These are phyloP conservation scores for Drosophila birchii DNA, from an alignment of 2,888 invertebrate species.

Conservation along the genomic window DNA sequence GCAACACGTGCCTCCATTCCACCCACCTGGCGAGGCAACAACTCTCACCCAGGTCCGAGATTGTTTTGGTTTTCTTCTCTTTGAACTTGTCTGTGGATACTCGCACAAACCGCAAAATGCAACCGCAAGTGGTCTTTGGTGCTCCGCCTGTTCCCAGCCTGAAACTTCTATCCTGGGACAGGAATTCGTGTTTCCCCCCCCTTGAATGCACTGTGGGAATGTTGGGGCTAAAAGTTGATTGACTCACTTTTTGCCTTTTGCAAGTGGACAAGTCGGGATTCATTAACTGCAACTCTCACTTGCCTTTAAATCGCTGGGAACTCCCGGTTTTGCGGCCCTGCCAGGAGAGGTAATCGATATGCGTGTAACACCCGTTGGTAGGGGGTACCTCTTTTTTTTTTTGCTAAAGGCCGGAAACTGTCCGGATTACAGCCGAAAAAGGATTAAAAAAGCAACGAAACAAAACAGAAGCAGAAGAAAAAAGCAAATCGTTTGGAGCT, in stretches of 20 bases:
- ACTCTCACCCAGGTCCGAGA: conserved; percentile 60
- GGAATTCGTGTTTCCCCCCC: conserved; percentile 37
- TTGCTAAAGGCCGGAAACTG: conserved; percentile 61
- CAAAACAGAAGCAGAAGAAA: conserved; percentile 8
- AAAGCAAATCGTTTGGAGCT: conserved; percentile 51
- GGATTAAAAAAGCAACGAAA: background rate
- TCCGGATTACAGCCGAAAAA: conserved; percentile 50
- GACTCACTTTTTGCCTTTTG: conserved; percentile 59
- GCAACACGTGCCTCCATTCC: conserved; percentile 55
- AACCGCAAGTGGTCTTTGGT: conserved; percentile 44
- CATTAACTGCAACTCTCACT: conserved; percentile 62
- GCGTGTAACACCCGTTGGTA: conserved; percentile 63
- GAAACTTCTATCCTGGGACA: conserved; percentile 57
- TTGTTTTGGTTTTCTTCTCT: conserved; percentile 12
- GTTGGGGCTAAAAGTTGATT: conserved; percentile 62
- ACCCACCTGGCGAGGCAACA: conserved; percentile 22
- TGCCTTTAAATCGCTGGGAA: conserved; percentile 22
- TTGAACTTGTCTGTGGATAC: conserved; percentile 11
- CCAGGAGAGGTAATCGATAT: conserved; percentile 71
- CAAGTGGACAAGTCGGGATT: conserved; percentile 52
- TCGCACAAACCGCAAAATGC: conserved; percentile 65
- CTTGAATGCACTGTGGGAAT: conserved; percentile 68
- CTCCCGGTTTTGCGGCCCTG: conserved; percentile 1
- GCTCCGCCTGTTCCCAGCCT: conserved; percentile 27
- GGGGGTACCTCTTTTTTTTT: conserved; percentile 1